Base-by-base conservation (phyloP, 2,113 vertebrate species). In the Hypocryptadius cinnamomeus region DNA sequence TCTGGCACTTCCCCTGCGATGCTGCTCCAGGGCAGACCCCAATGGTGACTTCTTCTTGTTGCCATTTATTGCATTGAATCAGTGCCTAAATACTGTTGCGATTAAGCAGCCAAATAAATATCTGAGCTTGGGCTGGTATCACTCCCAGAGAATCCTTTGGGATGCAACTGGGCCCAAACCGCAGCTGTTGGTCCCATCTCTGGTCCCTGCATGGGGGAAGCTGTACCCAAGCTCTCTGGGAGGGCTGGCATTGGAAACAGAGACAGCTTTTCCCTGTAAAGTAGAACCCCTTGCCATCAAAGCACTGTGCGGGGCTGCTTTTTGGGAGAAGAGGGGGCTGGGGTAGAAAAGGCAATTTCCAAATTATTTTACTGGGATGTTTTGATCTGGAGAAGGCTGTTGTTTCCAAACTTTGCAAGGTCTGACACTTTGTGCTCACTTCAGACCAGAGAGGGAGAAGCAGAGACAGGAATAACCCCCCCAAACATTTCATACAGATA, bases 161-260 rank as follows among this genome's bases (percentile, higher is more conserved):
- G 81, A n/a, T 59, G 63, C n/a, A 18, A 10, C 42, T 2, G 23
- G 9, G 5, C 63, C 61, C 87, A 35, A 17, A 35, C 20, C 0
- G 0, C 64, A 44, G 59, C 64, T 14, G 3, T 8, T 0, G 1
- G 63, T 44, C 31, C 54, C 60, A 5, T 14, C 25, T 4, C 68
- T 51, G 48, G 2, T 24, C 53, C 72, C 30, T n/a, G 56, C 65
- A 9, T 20, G 22, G 14, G 30, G 14, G 48, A 45, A 11, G 47
- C 48, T 59, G 63, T n/a, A 54, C 21, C 63, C 48, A 23, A 13
- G 8, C 12, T 44, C 37, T 17, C 27, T 30, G 47, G n/a, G 42
- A 51, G 33, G 60, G 54, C 3, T 64, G 28, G 53, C 28, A 28
- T 3, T 28, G 7, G 40, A 66, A 69, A 45, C 8, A 73, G 37